phyloP scores from a whole-genome alignment of 2,113 vertebrate genomes.

The Mionectes macconnelli region DNA sequence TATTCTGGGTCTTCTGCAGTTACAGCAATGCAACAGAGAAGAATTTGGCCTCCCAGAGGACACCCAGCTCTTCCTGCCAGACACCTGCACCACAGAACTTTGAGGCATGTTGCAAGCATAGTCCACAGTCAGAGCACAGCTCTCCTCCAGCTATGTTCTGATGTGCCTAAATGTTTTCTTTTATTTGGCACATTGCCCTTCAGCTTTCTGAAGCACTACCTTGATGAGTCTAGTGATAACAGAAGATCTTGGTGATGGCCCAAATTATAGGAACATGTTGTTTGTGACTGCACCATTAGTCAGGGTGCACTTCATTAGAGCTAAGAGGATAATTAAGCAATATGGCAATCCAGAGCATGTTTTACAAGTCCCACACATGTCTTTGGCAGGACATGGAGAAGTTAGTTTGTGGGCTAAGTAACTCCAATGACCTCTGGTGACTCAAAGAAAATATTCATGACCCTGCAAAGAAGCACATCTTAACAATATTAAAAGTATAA shows the following conservation, averaged over 20 bases:
- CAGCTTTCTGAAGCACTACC: conserved; percentile 7
- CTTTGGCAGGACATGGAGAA: neutral
- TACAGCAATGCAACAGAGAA: neutral
- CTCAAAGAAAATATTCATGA: conserved; percentile 30
- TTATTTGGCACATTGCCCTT: neutral
- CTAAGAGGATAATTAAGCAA: conserved; percentile 59
- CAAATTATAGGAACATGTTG: conserved; percentile 43
- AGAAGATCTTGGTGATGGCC: conserved; percentile 30
- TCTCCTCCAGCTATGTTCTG: neutral
- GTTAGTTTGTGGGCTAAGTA: conserved; percentile 4
- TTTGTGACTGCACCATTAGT: conserved; percentile 58
- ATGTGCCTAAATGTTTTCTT: neutral
- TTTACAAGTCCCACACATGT: conserved; percentile 45
- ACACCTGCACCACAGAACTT: neutral
- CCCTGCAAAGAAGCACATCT: neutral
- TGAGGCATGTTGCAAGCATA: neutral
- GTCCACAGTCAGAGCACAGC: neutral
- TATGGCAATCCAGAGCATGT: conserved; percentile 33
- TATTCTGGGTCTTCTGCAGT: neutral
- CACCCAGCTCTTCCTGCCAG: neutral
- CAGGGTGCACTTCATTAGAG: conserved; percentile 58
- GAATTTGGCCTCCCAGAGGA: neutral
- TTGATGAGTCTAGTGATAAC: conserved; percentile 33
- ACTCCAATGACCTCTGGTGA: conserved; percentile 20
- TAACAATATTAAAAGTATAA: conserved; percentile 23